These are phyloP conservation scores for Syrista parreyssii DNA, from an alignment of 2,888 invertebrate species.

Conservation along the genomic window DNA sequence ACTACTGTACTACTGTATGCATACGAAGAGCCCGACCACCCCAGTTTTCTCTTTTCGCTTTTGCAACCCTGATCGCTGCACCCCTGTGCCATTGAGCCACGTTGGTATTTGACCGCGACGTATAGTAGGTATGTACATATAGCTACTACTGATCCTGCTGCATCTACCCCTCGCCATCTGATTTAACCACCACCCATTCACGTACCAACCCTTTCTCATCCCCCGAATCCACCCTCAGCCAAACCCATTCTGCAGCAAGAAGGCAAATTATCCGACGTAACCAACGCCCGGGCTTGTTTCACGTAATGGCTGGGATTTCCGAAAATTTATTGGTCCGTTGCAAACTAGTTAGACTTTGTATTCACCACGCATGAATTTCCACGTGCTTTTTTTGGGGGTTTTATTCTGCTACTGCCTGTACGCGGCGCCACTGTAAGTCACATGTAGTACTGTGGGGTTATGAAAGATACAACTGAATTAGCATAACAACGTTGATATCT, in stretches of 20 bases:
- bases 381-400: neutral
- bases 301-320: conserved; percentile 48
- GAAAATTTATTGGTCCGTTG: conserved; percentile 46
- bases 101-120: neutral
- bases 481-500: too few species aligned
- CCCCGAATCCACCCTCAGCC: neutral
- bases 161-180: too few species aligned
- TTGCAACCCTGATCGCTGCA: neutral
- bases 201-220: neutral
- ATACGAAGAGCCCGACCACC: too few species aligned
- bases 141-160: too few species aligned
- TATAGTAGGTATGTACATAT: too few species aligned
- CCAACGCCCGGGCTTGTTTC: conserved; percentile 20
- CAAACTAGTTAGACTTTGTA: neutral
- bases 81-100: neutral
- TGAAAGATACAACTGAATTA: too few species aligned
- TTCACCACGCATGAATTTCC: neutral
- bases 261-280: conserved; percentile 45
- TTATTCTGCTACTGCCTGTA: neutral
- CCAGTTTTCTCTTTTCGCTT: too few species aligned
- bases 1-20: too few species aligned
- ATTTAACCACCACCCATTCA: conserved; percentile 4
- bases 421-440: too few species aligned
- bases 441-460: too few species aligned
- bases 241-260: conserved; percentile 30